Evolutionary conservation across 2,888 invertebrate species (phyloP), one percentile per base, ranked within the genome.

Genomic region (Orchestes rusci): DNA sequence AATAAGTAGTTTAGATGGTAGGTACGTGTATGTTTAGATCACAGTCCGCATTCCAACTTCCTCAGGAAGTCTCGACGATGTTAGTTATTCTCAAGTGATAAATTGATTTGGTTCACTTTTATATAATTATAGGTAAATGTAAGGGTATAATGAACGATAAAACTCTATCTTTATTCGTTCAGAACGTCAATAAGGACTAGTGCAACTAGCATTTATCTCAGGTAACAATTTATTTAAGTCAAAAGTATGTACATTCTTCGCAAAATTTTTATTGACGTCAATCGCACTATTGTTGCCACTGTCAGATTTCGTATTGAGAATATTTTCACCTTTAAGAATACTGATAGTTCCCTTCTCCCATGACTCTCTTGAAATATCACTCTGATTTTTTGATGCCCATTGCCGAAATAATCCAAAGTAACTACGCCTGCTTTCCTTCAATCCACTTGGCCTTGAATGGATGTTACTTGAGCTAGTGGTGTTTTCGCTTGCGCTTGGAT

Each of bases 341-440:
- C 75, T 76, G 53, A 73, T 73, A 28, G 75, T 76, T 57, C 75
- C 73, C 39, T 71, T 69, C 61, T 76, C 74, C 74, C 75, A 76
- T 12, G 33, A 23, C 30, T 38, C 42, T 16, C 36, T 37, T 16
- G 44, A 36, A 28, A 16, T 16, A 18, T 36, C 29, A 5, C 45
- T 37, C 27, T 55, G 55, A 39, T 48, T 56, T 39, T 53, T 55
- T 8, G 54, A 42, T 13, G 56, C 53, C 55, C 56, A 57, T 28
- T 59, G 54, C 29, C 53, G 50, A 45, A 57, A 53, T 28, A 58
- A 42, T n/a, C 56, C 56, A 31, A 57, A 57, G 52, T 57, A 56
- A 43, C 45, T 42, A 17, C 38, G 33, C 15, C 38, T 48, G 35
- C n/a, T 5, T 23, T 23, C n/a, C n/a, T n/a, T n/a, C n/a, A n/a